A percentile compares a stretch with the other conserved stretches of the same genome.
phyloP scores from a whole-genome alignment of 2,113 vertebrate species.

The Alectura lathami region DNA sequence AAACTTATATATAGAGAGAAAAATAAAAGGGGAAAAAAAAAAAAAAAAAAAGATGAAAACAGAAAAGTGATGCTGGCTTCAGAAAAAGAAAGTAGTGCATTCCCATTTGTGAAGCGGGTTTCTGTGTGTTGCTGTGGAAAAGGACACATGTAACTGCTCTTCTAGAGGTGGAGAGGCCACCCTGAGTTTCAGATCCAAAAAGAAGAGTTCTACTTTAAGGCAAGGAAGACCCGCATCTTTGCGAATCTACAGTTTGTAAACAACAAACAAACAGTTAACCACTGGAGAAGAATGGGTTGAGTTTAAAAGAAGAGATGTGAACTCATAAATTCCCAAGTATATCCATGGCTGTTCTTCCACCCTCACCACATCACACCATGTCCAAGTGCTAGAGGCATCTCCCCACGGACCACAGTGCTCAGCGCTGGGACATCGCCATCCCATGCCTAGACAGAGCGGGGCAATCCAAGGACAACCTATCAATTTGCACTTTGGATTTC shows the following conservation, averaged over 20 bases:
- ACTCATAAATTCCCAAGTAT: background rate
- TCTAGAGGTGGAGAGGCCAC: background rate
- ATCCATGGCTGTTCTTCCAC: background rate
- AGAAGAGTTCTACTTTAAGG: background rate
- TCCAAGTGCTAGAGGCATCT: background rate
- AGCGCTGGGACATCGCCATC: fast-evolving
- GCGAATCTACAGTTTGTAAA: background rate
- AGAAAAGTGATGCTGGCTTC: background rate
- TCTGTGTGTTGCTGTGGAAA: background rate
- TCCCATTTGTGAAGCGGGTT: background rate
- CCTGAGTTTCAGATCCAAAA: background rate
- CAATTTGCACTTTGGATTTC: slow-evolving; percentile 51
- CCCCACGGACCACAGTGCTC: fast-evolving
- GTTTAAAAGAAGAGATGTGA: background rate
- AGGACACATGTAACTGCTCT: background rate
- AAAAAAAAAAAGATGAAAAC: background rate
- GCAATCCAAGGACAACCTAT: slow-evolving; percentile 34
- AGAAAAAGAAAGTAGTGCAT: background rate
- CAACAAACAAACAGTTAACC: background rate
- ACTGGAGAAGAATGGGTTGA: background rate
- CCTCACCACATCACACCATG: background rate
- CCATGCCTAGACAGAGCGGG: background rate
- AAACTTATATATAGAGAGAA: background rate
- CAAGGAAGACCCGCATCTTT: fast-evolving
- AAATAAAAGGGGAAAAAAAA: fast-evolving